These are phyloP conservation scores for Eledona agricola DNA, from an alignment of 2,888 invertebrate species.

Conservation along the genomic window DNA sequence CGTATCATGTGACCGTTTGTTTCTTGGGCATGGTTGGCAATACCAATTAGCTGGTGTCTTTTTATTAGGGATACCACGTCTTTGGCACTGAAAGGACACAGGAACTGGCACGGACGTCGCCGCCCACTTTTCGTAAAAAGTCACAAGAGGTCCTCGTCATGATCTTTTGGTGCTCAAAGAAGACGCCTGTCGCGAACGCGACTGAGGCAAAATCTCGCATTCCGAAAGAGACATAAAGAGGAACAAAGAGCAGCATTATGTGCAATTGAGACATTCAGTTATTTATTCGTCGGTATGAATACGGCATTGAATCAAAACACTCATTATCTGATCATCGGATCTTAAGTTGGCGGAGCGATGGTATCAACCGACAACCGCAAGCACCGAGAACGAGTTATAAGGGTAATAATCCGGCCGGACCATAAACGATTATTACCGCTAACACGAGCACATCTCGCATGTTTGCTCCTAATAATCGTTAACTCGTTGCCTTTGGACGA, in stretches of 20 bases:
- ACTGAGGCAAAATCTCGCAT: constrained; percentile 11
- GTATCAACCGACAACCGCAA: constrained; percentile 51
- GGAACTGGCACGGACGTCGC: constrained; percentile 45
- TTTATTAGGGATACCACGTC: constrained; percentile 40
- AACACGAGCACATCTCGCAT: constrained; percentile 44
- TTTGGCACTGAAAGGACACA: constrained; percentile 44
- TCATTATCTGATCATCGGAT: constrained; percentile 56
- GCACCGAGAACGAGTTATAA: constrained; percentile 55
- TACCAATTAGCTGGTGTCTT: constrained; percentile 43
- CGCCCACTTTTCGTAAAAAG: constrained; percentile 36
- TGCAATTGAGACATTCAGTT: constrained; percentile 56
- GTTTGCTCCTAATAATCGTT: constrained; percentile 46
- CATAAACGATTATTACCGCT: constrained; percentile 46
- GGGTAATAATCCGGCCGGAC: constrained; percentile 52
- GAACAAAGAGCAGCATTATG: constrained; percentile 40
- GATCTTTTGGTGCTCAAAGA: constrained; percentile 17
- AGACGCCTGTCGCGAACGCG: constrained; percentile 14
- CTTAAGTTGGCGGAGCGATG: constrained; percentile 46
- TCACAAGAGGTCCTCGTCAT: constrained; percentile 26
- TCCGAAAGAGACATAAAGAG: constrained; percentile 16
- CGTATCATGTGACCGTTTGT: constrained; percentile 53
- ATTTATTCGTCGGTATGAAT: constrained; percentile 54
- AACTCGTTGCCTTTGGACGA: constrained; percentile 25
- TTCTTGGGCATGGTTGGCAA: constrained; percentile 45
- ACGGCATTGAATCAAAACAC: constrained; percentile 58